phyloP scores from a whole-genome alignment of 1,140 invertebrate genomes.

The Pseudomyrmex flavicornis region DNA sequence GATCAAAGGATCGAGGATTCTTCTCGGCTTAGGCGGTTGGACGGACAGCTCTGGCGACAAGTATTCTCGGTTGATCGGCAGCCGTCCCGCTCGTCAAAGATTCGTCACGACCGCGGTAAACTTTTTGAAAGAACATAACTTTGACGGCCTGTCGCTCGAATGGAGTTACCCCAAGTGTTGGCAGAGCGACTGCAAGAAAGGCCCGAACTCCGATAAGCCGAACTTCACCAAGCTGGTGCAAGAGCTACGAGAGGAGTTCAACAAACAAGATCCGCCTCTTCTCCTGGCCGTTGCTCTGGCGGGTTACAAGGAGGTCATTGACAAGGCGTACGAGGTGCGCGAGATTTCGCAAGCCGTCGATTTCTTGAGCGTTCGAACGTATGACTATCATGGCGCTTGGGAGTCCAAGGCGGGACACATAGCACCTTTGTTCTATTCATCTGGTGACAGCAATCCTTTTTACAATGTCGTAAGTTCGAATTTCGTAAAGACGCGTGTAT shows the following conservation, averaged over 20 bases:
- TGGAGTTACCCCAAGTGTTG: conserved; percentile 97
- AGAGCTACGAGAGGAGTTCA: conserved; percentile 92
- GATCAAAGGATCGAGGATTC: conserved; percentile 88
- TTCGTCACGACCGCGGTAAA: conserved; percentile 89
- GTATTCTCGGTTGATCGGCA: conserved; percentile 91
- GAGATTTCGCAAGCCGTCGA: conserved; percentile 89
- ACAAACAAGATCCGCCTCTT: conserved; percentile 88
- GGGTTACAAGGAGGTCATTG: conserved; percentile 95
- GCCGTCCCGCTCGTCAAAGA: conserved; percentile 87
- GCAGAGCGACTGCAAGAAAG: conserved; percentile 94
- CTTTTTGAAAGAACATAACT: conserved; percentile 90
- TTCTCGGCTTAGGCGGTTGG: conserved; percentile 95
- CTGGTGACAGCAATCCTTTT: conserved; percentile 88
- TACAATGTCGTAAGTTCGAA: conserved; percentile 90
- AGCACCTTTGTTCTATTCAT: conserved; percentile 89
- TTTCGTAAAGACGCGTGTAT: not conserved
- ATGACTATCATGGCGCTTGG: conserved; percentile 96
- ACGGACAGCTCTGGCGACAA: conserved; percentile 94
- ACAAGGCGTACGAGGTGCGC: conserved; percentile 92
- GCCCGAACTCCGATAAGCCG: conserved; percentile 90
- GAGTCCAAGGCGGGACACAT: conserved; percentile 93
- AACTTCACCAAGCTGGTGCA: conserved; percentile 92
- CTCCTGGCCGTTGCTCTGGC: conserved; percentile 93
- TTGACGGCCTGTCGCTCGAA: conserved; percentile 93
- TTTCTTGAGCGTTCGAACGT: conserved; percentile 95